phyloP scores from a whole-genome alignment of 1,140 invertebrate genomes.

The Rhysida immarginata region DNA sequence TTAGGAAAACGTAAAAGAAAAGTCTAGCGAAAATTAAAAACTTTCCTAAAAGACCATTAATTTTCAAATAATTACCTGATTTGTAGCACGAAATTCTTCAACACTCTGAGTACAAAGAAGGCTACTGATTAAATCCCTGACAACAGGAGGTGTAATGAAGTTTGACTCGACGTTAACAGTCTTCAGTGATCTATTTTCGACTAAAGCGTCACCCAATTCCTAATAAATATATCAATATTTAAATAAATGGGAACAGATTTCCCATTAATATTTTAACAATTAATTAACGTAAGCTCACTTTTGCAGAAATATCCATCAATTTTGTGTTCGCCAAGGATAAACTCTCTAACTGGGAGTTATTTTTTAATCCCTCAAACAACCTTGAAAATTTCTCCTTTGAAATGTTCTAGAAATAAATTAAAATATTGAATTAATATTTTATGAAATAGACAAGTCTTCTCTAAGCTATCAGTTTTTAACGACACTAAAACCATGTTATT shows the following conservation, averaged over 20 bases:
- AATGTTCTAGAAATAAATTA: conserved; percentile 60
- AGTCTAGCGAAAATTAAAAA: no score
- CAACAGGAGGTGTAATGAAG: conserved; percentile 68
- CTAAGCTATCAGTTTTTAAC: no score
- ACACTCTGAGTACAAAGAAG: conserved; percentile 70
- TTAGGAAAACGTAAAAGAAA: no score
- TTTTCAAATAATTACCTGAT: conserved; percentile 74
- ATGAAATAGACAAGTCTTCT: no score
- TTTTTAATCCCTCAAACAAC: conserved; percentile 71
- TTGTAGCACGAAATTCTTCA: conserved; percentile 84
- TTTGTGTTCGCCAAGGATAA: conserved; percentile 86
- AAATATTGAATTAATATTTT: no score
- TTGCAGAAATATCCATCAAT: conserved; percentile 70
- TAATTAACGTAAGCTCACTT: conserved; percentile 23
- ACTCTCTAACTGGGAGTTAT: conserved; percentile 80
- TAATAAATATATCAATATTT: conserved; percentile 24
- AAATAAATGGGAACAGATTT: background rate
- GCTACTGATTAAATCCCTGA: conserved; percentile 69
- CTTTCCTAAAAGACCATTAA: no score
- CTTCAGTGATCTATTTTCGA: conserved; percentile 69
- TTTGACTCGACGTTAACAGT: conserved; percentile 94
- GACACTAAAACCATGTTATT: no score
- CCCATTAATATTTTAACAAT: conserved; percentile 3
- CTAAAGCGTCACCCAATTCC: conserved; percentile 64
- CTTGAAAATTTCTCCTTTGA: conserved; percentile 86